phyloP scores from a whole-genome alignment of 2,113 vertebrate genomes.

The Meleagris gallopavo region DNA sequence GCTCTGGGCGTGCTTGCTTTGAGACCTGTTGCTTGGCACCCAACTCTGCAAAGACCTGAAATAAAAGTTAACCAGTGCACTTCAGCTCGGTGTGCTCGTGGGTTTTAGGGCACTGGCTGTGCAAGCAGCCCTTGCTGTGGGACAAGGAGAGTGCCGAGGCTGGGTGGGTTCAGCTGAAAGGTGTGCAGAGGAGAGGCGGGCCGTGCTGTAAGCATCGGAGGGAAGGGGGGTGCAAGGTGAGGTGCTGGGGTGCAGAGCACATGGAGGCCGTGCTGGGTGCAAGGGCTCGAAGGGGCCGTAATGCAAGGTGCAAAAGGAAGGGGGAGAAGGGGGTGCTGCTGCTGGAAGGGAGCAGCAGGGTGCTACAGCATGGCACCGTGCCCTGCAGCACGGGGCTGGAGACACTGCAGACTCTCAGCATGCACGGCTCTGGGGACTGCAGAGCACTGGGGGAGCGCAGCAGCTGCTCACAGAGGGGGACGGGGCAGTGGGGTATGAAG shows the following conservation, averaged over 20 bases:
- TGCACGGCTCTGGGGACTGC: fast-evolving
- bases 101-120: no score
- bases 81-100: no score
- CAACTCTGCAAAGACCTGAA: no score
- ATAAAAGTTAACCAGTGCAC: no score
- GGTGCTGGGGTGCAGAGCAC: neutral
- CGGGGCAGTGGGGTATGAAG: neutral
- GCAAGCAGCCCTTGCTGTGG: no score
- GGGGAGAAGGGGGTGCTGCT: fast-evolving
- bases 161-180: no score
- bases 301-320: neutral
- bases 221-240: no score
- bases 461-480: neutral
- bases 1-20: no score
- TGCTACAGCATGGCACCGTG: fast-evolving
- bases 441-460: neutral
- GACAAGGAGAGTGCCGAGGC: no score
- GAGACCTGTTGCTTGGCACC: no score
- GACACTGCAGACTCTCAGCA: neutral
- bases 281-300: neutral
- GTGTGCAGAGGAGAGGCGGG: no score
- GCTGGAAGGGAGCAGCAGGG: neutral
- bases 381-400: neutral
- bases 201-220: no score
- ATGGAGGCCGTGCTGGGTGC: neutral